Base-by-base conservation (phyloP, 2,797 vertebrate species). In the Argyrosomus regius region DNA sequence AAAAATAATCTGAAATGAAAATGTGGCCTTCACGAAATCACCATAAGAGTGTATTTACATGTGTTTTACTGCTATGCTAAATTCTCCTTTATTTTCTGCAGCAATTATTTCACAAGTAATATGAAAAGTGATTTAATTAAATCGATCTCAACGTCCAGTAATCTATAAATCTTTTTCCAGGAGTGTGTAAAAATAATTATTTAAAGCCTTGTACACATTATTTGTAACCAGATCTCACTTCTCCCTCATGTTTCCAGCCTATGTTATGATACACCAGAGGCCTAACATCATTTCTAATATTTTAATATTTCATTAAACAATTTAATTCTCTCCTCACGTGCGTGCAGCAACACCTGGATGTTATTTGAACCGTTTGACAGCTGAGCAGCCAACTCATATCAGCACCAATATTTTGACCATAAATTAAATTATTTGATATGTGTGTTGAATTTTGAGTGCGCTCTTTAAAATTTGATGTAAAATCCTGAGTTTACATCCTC, bases 221-320 rank as follows among this genome's bases (percentile, higher is more conserved):
- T 72, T 67, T 75, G 73, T 60, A 75, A 88, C 14, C 6, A 48
- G 77, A 85, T 75, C 56, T 53, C 26, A n/a, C 10, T 67, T 24
- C 52, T 64, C 69, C 11, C 72, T 80, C 70, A 43, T 6, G 46
- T 69, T 54, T 1, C 14, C 18, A 16, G 61, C 43, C 59, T 58
- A 1, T 60, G 58, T 63, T 68, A 39, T 76, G 53, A 54, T 62
- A 72, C 57, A 70, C 69, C 54, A 59, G 22, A n/a, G 8, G 64
- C 28, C 26, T 57, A 26, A 66, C 45, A 53, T 18, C 0, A 50
- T 58, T 73, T 77, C 22, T 60, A 46, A 52, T 75, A 71, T 86
- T 78, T 72, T 59, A 46, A 72, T 74, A 88, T 78, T 80, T 69
- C 45, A 75, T 80, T 75, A 46, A 81, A 78, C 35, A 63, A 69